A percentile compares a stretch with the other conserved stretches of the same genome.
Conservation (phyloP, 2,113 vertebrate genomes). For the Onychostruthus taczanowskii region DNA sequence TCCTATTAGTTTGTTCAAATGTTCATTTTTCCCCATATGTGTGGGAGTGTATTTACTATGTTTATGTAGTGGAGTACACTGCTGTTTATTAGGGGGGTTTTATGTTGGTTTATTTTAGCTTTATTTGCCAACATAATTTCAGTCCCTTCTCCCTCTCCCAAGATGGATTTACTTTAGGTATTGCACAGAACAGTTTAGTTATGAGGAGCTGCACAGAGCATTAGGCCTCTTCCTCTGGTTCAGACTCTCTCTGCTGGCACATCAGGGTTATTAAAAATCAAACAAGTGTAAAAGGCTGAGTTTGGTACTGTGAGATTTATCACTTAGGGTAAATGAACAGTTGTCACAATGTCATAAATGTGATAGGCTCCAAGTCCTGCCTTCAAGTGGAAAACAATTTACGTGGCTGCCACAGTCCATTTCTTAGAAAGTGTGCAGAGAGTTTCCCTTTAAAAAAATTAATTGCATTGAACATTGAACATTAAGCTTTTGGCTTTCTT, state of each 20-base stretch:
- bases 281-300: neutral
- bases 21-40: slow-evolving; percentile 11
- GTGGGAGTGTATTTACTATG: neutral
- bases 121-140: neutral
- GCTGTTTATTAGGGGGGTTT: neutral
- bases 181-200: neutral
- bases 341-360: neutral
- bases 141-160: neutral
- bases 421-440: neutral
- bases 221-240: neutral
- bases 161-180: neutral
- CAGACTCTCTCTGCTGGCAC: neutral
- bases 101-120: neutral
- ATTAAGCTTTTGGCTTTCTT: neutral
- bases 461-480: neutral
- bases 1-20: slow-evolving; percentile 35
- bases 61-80: neutral
- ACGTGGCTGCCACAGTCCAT: neutral
- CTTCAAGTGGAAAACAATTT: neutral
- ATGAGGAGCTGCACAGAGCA: neutral
- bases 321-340: neutral
- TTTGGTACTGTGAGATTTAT: neutral
- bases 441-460: neutral
- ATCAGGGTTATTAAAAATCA: neutral
- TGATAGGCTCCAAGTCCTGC: neutral